Conservation (phyloP, 2,888 invertebrate genomes). For the Teleogryllus oceanicus region DNA sequence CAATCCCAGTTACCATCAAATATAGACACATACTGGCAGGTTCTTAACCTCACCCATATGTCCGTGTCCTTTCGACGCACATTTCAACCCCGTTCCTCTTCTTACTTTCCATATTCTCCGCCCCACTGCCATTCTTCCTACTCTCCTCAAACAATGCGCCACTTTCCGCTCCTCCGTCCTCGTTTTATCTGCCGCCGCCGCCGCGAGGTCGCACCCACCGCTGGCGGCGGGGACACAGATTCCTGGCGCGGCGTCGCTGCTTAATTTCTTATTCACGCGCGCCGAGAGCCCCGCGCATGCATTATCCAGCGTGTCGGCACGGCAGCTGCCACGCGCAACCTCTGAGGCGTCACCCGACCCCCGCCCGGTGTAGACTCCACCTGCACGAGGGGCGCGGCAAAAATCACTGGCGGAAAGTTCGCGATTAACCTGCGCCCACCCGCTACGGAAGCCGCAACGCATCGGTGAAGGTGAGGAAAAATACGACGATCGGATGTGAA, state of each 20-base stretch:
- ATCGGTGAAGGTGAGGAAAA: too few relatives aligned
- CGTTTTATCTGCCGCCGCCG: not conserved
- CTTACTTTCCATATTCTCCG: too few relatives aligned
- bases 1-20: too few relatives aligned
- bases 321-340: not conserved
- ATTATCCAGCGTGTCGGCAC: not conserved
- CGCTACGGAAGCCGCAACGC: not conserved
- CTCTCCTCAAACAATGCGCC: too few relatives aligned
- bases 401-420: not conserved
- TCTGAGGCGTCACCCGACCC: not conserved
- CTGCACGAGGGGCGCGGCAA: not conserved
- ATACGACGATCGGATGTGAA: too few relatives aligned
- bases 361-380: not conserved
- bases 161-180: too few relatives aligned
- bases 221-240: not conserved
- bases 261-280: conserved; percentile 1
- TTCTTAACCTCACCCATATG: too few relatives aligned
- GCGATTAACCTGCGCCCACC: not conserved
- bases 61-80: too few relatives aligned
- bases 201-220: not conserved
- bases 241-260: not conserved
- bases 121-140: too few relatives aligned
- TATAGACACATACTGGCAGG: too few relatives aligned
- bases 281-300: not conserved
- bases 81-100: too few relatives aligned